These are phyloP conservation scores for Cryptoprocta ferox DNA, from an alignment of 2,797 vertebrate genomes.

Conservation along the genomic window DNA sequence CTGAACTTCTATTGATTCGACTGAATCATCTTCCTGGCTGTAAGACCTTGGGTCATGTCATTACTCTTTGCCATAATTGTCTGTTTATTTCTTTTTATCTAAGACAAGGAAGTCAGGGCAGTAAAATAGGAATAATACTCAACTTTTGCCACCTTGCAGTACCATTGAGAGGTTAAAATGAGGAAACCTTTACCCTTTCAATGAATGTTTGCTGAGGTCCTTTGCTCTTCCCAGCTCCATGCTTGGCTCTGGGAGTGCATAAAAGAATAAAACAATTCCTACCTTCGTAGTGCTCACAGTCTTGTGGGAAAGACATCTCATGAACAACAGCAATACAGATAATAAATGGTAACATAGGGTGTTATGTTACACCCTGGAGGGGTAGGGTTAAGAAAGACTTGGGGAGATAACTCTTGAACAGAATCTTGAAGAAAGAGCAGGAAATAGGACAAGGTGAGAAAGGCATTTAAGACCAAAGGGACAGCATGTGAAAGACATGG, in stretches of 20 bases:
- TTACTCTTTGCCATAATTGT: neutral
- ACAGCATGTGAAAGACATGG: fast-evolving
- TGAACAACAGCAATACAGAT: neutral
- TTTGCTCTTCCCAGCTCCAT: neutral
- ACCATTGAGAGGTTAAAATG: neutral
- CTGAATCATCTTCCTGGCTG: neutral
- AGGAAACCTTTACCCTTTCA: neutral
- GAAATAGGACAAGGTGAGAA: neutral
- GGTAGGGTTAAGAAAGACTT: neutral
- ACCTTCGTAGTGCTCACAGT: neutral
- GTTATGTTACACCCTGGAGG: neutral
- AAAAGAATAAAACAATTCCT: neutral
- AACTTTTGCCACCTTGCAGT: neutral
- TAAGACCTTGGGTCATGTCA: neutral
- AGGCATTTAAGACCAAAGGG: neutral
- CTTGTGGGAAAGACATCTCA: neutral
- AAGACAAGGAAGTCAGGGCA: neutral
- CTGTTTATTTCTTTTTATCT: neutral
- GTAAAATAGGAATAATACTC: neutral
- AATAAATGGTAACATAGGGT: neutral
- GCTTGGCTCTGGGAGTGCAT: neutral
- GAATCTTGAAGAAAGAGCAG: constrained; percentile 36
- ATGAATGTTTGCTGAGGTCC: neutral
- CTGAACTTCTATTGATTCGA: neutral
- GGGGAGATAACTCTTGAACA: neutral